Evolutionary conservation across 2,888 invertebrate species (phyloP), one percentile per base, ranked within the genome.

Genomic region (Melangyna quadrimaculata): DNA sequence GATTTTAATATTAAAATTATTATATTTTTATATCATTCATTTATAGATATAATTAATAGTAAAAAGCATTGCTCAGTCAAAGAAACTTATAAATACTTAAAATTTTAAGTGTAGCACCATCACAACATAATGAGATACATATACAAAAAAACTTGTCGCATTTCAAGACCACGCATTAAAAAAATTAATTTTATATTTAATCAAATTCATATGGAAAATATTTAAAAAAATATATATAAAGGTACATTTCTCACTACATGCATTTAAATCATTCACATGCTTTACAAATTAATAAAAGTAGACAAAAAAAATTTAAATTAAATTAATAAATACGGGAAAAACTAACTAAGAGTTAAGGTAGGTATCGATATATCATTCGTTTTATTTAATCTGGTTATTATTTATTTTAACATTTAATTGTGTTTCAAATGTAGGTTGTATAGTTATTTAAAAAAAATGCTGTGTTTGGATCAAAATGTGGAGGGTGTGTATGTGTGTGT

Each of bases 331-430:
- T 40, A 80, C 22, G 75, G 79, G 67, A 74, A 55, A 51, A 75
- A 78, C 67, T 78, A 84, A 77, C 43, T 79, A 79, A 65, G 55
- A 74, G 70, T 79, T 74, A 63, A 63, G 70, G 57, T 83, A 8
- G 3, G 57, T 83, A 79, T 82, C 14, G 37, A 83, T 74, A 83
- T 74, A 74, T 79, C 69, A 83, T 75, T 84, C 59, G 65, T 67
- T 74, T 79, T 79, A 80, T 80, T 84, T 80, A 84, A 61, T 67
- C 84, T 84, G 84, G 71, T 77, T 75, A 61, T 84, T 84, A 84
- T 80, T 84, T 84, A 84, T 51, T 59, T 80, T 35, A 59, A 63
- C 73, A 48, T 32, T 74, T 84, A 67, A 71, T 79, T 75, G 53
- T 71, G 40, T 53, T 72, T 43, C 29, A 14, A 55, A 55, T 65